Evolutionary conservation across 2,797 vertebrate genomes (phyloP), one percentile per base, ranked within the genome.

Genomic region (Lagodon rhomboides): DNA sequence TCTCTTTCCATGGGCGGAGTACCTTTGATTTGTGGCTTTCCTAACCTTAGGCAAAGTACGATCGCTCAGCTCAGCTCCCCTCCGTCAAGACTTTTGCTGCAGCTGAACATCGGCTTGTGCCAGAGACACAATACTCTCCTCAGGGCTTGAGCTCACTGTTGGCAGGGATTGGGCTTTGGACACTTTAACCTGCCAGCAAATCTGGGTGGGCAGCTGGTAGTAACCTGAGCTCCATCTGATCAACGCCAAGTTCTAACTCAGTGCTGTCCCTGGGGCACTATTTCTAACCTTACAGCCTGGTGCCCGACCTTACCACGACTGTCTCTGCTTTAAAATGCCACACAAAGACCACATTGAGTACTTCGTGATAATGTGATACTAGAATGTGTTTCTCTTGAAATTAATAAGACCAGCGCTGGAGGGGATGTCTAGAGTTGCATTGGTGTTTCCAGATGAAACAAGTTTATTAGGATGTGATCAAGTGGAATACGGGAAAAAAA

Each of bases 171-270:
- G 70, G 74, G 69, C 71, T 91, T 89, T 91, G 93, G 93, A 94
- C 91, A 91, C 87, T 87, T 86, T 73, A 89, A 92, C 85, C 83
- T 92, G 93, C 93, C 92, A 95, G 91, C 60, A 83, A 92, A 94
- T 93, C 85, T 92, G 93, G 92, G 94, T 94, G 94, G 92, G 95
- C 95, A 95, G 93, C 94, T 94, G 94, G 91, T 90, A 85, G 94
- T 92, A 95, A 95, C 93, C 85, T 83, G 91, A 95, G 89, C 87
- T 83, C 81, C 77, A 49, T 83, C 77, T 49, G 83, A 87, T 77
- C 82, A 78, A 81, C 47, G 90, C 93, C 94, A 93, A 93, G 90
- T 91, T 92, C 91, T 90, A 92, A 91, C 87, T 92, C 91, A 34
- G 87, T 82, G 80, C 91, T 64, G 87, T 92, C 92, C 93, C 91